These are phyloP conservation scores for Coptotermes formosanus DNA, from an alignment of 1,140 invertebrate genomes.

Conservation along the genomic window DNA sequence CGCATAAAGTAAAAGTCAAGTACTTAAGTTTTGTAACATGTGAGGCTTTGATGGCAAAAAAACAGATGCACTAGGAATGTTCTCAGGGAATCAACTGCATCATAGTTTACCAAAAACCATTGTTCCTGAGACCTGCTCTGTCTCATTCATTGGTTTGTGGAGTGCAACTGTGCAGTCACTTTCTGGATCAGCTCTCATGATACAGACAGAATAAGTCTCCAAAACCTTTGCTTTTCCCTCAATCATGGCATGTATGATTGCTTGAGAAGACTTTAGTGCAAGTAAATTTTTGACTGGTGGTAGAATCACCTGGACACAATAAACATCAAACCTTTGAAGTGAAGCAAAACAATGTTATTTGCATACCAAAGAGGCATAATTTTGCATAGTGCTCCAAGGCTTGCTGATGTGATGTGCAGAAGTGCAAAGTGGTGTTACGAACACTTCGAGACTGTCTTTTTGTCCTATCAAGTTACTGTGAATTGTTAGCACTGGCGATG, in stretches of 20 bases:
- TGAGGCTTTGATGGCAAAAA: too few species aligned
- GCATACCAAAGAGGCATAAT: slow-evolving; percentile 6
- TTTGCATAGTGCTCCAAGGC: background rate
- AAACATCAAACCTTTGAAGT: background rate
- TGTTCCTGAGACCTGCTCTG: too few species aligned
- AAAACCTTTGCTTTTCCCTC: too few species aligned
- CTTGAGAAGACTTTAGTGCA: too few species aligned
- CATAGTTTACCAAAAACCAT: too few species aligned
- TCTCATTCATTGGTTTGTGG: too few species aligned
- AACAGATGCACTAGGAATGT: too few species aligned
- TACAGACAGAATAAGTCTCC: too few species aligned
- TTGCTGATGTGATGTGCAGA: background rate
- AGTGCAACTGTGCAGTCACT: too few species aligned
- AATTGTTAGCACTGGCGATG: background rate
- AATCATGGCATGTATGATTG: too few species aligned
- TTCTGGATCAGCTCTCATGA: too few species aligned
- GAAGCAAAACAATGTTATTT: background rate
- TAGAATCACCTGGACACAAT: background rate
- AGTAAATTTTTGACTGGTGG: background rate
- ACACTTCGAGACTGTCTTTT: background rate
- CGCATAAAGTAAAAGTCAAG: background rate
- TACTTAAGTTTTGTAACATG: background rate
- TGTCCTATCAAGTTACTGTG: background rate
- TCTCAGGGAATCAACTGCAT: too few species aligned
- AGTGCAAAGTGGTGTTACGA: background rate